Conservation (phyloP, 2,113 vertebrate genomes). For the Paedocypris sp. region DNA sequence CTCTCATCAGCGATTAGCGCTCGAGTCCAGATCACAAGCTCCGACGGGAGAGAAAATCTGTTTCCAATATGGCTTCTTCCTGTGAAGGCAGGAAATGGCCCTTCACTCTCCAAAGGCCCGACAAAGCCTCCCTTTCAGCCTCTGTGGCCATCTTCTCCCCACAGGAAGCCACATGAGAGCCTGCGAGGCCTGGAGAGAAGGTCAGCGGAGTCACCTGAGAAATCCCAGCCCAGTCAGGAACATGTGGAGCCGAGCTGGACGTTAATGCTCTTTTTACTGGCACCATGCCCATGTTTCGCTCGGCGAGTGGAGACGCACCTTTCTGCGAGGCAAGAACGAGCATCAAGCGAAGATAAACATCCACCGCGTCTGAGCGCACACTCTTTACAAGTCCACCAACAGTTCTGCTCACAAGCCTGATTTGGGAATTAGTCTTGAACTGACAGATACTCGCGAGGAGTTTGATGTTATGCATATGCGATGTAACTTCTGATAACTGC, state of each 20-base stretch:
- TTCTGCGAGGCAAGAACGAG: too few relatives aligned
- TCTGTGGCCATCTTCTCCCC: background rate
- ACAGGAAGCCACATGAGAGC: constrained; percentile 12
- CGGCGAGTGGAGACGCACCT: background rate
- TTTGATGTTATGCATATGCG: too few relatives aligned
- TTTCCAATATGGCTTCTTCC: constrained; percentile 75
- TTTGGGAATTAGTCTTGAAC: too few relatives aligned
- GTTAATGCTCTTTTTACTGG: background rate
- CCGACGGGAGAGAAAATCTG: constrained; percentile 60
- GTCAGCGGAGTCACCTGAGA: background rate
- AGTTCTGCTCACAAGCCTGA: too few relatives aligned
- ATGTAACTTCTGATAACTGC: too few relatives aligned
- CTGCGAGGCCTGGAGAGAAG: background rate
- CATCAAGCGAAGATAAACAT: too few relatives aligned
- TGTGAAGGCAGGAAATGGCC: constrained; percentile 67
- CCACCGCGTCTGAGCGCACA: too few relatives aligned
- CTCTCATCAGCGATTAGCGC: constrained; percentile 43
- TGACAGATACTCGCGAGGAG: too few relatives aligned
- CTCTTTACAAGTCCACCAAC: too few relatives aligned
- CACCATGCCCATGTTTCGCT: background rate
- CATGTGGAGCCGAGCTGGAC: constrained; percentile 4
- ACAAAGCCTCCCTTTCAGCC: constrained; percentile 60
- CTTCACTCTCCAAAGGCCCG: constrained; percentile 53
- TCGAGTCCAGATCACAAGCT: constrained; percentile 45
- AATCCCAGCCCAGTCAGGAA: background rate